A percentile compares a stretch with the other conserved stretches of the same genome.
These are phyloP conservation scores for Dendrocincla tyrannina DNA, from an alignment of 2,797 vertebrate genomes.

Conservation along the genomic window DNA sequence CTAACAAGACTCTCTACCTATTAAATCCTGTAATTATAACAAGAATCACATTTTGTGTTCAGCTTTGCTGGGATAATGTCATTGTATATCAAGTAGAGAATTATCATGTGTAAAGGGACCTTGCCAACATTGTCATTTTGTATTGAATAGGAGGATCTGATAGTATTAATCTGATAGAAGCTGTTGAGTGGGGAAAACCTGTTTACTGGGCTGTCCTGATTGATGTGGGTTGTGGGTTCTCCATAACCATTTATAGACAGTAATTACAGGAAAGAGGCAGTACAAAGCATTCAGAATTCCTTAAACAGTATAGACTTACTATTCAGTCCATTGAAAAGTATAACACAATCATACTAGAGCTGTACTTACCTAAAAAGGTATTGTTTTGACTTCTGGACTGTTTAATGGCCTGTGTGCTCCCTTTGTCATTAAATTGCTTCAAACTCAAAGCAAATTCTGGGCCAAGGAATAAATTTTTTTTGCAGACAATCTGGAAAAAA, in stretches of 20 bases:
- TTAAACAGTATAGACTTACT: not conserved
- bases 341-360: not conserved
- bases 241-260: not conserved
- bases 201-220: not conserved
- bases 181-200: not conserved
- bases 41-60: constrained; percentile 34
- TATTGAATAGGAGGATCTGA: constrained; percentile 29
- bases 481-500: not conserved
- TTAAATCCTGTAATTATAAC: constrained; percentile 77
- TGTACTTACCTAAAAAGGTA: not conserved
- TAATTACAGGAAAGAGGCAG: not conserved
- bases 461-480: not conserved
- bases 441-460: not conserved
- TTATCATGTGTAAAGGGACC: constrained; percentile 51
- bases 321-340: not conserved
- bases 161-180: constrained; percentile 32
- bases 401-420: not conserved
- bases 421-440: not conserved
- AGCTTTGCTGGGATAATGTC: constrained; percentile 36
- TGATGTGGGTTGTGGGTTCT: not conserved
- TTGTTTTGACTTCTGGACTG: not conserved
- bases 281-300: not conserved
- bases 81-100: constrained; percentile 53
- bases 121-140: constrained; percentile 41
- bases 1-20: not conserved